These are phyloP conservation scores for Notolabrus celidotus DNA, from an alignment of 2,797 vertebrate genomes.

Conservation along the genomic window DNA sequence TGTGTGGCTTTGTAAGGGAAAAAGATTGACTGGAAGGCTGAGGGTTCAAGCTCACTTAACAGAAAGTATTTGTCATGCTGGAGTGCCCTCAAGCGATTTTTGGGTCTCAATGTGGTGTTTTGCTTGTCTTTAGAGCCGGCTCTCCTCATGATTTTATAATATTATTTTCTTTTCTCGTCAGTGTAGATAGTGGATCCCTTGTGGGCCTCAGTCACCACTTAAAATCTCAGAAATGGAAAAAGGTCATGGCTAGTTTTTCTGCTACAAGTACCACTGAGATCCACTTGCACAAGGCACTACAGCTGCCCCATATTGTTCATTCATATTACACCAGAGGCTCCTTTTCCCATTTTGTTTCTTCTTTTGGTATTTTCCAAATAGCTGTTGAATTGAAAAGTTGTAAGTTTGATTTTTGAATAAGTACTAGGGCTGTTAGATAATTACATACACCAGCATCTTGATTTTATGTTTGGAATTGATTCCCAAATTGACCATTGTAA, in stretches of 20 bases:
- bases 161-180: not conserved
- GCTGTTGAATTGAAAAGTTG: no score
- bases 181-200: not conserved
- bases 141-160: constrained; percentile 8
- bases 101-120: constrained; percentile 6
- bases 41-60: constrained; percentile 22
- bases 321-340: no score
- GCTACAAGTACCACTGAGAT: constrained; percentile 10
- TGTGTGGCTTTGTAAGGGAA: not conserved
- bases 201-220: constrained; percentile 6
- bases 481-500: no score
- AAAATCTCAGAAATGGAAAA: constrained; percentile 12
- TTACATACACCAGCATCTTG: no score
- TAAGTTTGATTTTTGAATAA: no score
- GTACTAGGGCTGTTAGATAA: no score
- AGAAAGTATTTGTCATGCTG: constrained; percentile 21
- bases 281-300: not conserved
- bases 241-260: constrained; percentile 10
- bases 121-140: constrained; percentile 22
- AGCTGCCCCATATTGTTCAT: no score
- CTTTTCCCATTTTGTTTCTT: no score
- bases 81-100: constrained; percentile 20
- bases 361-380: no score
- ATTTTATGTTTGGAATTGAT: no score
- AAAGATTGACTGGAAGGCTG: constrained; percentile 21